Percentiles rank a stretch among this genome's conserved stretches.
phyloP scores from a whole-genome alignment of 1,140 invertebrate species.

The Nephila pilipes region DNA sequence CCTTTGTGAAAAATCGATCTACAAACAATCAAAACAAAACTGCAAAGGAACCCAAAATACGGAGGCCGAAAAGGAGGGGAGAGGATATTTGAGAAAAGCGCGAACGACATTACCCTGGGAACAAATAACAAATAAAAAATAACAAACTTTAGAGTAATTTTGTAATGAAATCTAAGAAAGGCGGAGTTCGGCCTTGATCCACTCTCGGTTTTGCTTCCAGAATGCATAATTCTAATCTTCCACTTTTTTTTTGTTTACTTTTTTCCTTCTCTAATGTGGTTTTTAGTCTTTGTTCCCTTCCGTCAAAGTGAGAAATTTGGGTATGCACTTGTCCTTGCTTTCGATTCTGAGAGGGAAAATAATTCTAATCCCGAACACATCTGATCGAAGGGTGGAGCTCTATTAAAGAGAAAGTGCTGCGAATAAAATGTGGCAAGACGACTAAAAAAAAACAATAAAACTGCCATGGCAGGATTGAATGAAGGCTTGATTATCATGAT shows the following conservation, averaged over 20 bases:
- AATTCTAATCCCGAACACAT: background rate
- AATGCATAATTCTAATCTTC: conserved; percentile 37
- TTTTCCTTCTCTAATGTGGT: background rate
- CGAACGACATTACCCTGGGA: background rate
- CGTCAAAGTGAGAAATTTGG: conserved; percentile 3
- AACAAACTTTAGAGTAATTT: background rate
- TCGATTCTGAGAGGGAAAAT: conserved; percentile 31
- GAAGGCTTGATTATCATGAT: background rate
- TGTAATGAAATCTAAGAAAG: conserved; percentile 48
- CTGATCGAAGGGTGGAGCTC: conserved; percentile 9
- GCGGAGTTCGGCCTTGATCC: conserved; percentile 63
- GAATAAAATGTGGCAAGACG: background rate
- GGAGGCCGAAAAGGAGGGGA: background rate
- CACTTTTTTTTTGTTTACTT: background rate
- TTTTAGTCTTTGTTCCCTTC: conserved; percentile 29
- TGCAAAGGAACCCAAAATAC: background rate
- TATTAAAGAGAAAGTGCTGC: background rate
- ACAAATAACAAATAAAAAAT: background rate
- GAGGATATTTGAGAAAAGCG: background rate
- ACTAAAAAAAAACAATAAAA: background rate
- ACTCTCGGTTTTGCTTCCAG: conserved; percentile 48
- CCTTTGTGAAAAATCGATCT: background rate
- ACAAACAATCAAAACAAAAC: background rate
- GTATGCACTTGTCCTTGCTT: conserved; percentile 33
- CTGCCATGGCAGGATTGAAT: background rate